Evolutionary conservation across 1,140 invertebrate species (phyloP).

Genomic region (Leptopilina boulardi): DNA sequence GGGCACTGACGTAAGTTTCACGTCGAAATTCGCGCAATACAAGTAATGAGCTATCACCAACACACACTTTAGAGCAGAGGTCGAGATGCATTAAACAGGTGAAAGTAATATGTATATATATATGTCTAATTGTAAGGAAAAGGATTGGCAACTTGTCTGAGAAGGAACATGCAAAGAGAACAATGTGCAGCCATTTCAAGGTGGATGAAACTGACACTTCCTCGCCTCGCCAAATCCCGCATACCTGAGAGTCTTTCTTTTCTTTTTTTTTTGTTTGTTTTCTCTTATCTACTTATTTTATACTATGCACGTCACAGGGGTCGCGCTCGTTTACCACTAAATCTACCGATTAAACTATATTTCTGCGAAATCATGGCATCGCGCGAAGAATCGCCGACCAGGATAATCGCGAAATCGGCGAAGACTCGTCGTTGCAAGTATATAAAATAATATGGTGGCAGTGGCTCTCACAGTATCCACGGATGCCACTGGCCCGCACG

Average conservation of each 20-base stretch:
- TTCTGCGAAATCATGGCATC: conserved; percentile 5
- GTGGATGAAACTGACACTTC: conserved; percentile 60
- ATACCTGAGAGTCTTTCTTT: conserved; percentile 47
- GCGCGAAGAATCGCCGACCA: conserved; percentile 22
- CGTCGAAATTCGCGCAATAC: conserved; percentile 23
- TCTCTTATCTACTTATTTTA: conserved; percentile 22
- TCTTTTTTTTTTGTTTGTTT: conserved; percentile 44
- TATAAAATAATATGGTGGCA: conserved; percentile 65
- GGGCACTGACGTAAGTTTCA: conserved; percentile 33
- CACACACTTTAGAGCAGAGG: neutral
- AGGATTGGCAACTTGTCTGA: conserved; percentile 39
- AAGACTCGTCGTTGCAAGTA: conserved; percentile 45
- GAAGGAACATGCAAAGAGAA: conserved; percentile 47
- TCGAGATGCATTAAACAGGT: conserved; percentile 41
- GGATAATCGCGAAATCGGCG: conserved; percentile 32
- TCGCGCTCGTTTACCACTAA: conserved; percentile 16
- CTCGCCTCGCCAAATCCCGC: conserved; percentile 41
- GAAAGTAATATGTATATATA: conserved; percentile 54
- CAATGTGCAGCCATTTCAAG: conserved; percentile 63
- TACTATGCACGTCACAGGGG: neutral
- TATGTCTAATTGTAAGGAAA: conserved; percentile 37
- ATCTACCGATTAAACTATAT: neutral
- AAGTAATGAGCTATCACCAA: neutral
- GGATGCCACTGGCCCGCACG: conserved; percentile 36
- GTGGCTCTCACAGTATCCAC: conserved; percentile 60